A percentile compares a stretch with the other conserved stretches of the same genome.
Conservation (phyloP, 2,888 invertebrate species). For the Trichacis sp. region DNA sequence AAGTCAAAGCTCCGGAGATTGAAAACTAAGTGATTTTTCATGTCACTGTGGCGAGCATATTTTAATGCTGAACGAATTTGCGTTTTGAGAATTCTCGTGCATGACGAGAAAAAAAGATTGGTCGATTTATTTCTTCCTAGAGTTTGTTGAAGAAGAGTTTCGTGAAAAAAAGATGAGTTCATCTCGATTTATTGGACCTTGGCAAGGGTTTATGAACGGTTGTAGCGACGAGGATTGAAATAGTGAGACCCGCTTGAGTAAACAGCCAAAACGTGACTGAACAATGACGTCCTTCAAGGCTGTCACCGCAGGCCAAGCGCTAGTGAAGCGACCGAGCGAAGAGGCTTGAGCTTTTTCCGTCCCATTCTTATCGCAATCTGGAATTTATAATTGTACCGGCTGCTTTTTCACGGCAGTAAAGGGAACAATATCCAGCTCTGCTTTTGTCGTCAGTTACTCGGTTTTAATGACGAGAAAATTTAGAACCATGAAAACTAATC, state of each 20-base stretch:
- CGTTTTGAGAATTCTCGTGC: neutral
- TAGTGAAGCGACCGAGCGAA: slow-evolving; percentile 29
- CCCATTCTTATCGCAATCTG: slow-evolving; percentile 16
- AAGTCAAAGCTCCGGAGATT: slow-evolving; percentile 51
- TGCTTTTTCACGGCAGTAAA: neutral
- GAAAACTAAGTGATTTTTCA: slow-evolving; percentile 56
- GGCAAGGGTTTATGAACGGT: slow-evolving; percentile 48
- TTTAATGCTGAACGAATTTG: slow-evolving; percentile 15
- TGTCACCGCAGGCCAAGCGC: slow-evolving; percentile 38
- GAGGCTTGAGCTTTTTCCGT: slow-evolving; percentile 19
- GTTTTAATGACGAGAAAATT: too few species aligned
- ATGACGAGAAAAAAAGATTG: neutral
- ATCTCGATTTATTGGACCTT: slow-evolving; percentile 22
- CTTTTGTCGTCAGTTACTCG: neutral
- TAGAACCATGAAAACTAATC: too few species aligned
- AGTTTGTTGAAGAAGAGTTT: too few species aligned
- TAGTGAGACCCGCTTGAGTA: slow-evolving; percentile 26
- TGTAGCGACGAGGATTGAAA: slow-evolving; percentile 26
- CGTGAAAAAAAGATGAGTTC: too few species aligned
- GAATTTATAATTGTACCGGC: slow-evolving; percentile 24
- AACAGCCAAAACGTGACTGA: slow-evolving; percentile 55
- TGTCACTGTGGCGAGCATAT: slow-evolving; percentile 39
- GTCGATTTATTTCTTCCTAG: too few species aligned
- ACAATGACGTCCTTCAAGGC: slow-evolving; percentile 53
- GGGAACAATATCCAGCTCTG: neutral